These are phyloP conservation scores for Altica lythri DNA, from an alignment of 2,888 invertebrate genomes.

Conservation along the genomic window DNA sequence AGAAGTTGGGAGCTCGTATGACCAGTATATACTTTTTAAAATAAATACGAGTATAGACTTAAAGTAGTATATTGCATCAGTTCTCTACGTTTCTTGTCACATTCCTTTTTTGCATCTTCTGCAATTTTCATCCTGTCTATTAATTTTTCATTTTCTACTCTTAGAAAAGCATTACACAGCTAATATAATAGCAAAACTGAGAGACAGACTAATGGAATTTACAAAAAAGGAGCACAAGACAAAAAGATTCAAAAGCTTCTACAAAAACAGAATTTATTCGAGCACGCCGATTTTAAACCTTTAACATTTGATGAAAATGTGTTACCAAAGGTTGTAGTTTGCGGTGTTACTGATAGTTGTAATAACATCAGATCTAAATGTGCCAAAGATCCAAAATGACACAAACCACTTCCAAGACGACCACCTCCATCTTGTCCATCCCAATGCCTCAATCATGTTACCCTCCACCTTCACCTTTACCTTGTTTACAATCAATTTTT, in stretches of 20 bases:
- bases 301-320: conserved; percentile 47
- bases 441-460: no score
- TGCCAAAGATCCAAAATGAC: not conserved
- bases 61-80: no score
- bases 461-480: not conserved
- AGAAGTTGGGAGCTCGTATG: no score
- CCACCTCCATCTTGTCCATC: no score
- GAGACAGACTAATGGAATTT: conserved; percentile 52
- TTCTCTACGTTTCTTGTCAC: no score
- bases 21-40: no score
- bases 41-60: no score
- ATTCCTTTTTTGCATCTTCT: no score
- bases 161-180: no score
- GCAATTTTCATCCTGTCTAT: no score
- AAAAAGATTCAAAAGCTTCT: conserved; percentile 61
- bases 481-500: not conserved
- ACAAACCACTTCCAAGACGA: no score
- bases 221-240: conserved; percentile 64
- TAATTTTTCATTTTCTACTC: no score
- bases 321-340: conserved; percentile 62
- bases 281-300: not conserved
- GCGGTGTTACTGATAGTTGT: conserved; percentile 59
- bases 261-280: conserved; percentile 19
- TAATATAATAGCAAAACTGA: conserved; percentile 56
- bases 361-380: conserved; percentile 47